These are phyloP conservation scores for Corapipo altera DNA, from an alignment of 2,113 vertebrate genomes.

Conservation along the genomic window DNA sequence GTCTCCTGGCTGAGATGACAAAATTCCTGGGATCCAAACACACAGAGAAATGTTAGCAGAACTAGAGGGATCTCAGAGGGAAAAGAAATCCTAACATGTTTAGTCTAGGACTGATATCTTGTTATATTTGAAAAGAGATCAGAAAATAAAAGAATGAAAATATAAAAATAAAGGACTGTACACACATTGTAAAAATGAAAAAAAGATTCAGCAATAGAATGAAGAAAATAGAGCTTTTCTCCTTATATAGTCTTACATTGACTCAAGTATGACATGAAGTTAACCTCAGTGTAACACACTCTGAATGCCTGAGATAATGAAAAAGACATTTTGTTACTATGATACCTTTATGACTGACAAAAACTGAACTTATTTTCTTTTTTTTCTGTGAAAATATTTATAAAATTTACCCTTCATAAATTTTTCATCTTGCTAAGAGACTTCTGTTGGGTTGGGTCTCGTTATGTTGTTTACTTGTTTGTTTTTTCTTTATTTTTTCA, in stretches of 20 bases:
- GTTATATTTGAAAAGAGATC: not conserved
- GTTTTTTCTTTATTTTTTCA: fast-evolving
- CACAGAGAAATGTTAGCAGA: not conserved
- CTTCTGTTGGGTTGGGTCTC: not conserved
- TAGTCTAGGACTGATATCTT: not conserved
- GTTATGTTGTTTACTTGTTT: not conserved
- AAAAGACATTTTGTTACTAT: fast-evolving
- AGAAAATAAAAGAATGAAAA: conserved; percentile 11
- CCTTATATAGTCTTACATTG: not conserved
- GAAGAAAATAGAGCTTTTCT: not conserved
- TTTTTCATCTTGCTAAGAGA: not conserved
- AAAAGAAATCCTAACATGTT: not conserved
- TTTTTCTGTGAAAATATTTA: not conserved
- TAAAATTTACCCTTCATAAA: not conserved
- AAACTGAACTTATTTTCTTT: not conserved
- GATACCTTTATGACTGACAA: not conserved
- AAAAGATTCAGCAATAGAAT: not conserved
- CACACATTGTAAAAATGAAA: not conserved
- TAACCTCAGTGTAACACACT: not conserved
- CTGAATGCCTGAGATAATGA: not conserved
- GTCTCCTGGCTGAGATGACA: not conserved
- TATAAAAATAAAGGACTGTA: not conserved
- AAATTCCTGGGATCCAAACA: not conserved
- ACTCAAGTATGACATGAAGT: not conserved
- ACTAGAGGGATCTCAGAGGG: not conserved